Evolutionary conservation across 2,888 invertebrate species (phyloP).

Genomic region (Macaria liturata): DNA sequence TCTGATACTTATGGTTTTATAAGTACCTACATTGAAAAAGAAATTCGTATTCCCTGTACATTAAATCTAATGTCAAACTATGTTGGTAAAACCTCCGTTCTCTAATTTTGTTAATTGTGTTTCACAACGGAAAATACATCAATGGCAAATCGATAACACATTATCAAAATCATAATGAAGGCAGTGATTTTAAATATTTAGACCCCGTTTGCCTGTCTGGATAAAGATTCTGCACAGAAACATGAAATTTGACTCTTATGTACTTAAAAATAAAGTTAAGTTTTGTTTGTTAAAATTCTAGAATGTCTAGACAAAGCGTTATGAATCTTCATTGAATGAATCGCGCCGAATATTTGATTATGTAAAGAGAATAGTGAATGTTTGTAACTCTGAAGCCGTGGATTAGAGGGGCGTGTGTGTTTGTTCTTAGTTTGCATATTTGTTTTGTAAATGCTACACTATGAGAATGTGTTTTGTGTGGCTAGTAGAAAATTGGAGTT

Average conservation of each 20-base stretch:
- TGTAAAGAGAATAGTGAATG: slow-evolving; percentile 60
- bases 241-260: slow-evolving; percentile 2
- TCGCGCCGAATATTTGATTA: slow-evolving; percentile 74
- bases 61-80: no score
- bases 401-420: slow-evolving; percentile 24
- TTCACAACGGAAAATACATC: no score
- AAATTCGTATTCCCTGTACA: no score
- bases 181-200: slow-evolving; percentile 57
- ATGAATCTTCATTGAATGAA: slow-evolving; percentile 58
- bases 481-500: no score
- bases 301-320: slow-evolving; percentile 56
- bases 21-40: no score
- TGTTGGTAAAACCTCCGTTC: no score
- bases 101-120: no score
- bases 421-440: slow-evolving; percentile 30
- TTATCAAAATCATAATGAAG: slow-evolving; percentile 42
- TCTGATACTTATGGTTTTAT: no score
- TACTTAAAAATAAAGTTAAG: neutral
- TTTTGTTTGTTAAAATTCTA: slow-evolving; percentile 24
- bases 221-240: neutral
- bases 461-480: neutral
- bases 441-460: slow-evolving; percentile 13
- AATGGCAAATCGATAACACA: slow-evolving; percentile 4
- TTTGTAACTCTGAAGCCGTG: slow-evolving; percentile 37
- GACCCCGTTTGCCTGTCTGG: slow-evolving; percentile 52